These are phyloP conservation scores for Lepilemur ruficaudatus DNA, from an alignment of 2,797 vertebrate genomes.

Conservation along the genomic window DNA sequence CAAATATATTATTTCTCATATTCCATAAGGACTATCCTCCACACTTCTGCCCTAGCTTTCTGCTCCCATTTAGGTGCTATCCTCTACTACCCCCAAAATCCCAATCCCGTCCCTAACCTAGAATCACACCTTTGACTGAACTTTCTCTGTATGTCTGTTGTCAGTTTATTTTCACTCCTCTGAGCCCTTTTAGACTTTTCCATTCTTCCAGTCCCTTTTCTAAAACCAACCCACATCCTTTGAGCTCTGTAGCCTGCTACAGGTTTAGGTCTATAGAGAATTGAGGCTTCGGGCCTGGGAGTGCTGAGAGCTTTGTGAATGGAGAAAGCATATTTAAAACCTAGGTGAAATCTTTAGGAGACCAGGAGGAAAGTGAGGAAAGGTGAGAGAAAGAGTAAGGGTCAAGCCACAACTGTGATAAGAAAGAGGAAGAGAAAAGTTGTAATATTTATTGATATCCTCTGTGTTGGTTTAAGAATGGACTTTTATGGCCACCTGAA, in stretches of 20 bases:
- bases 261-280: not conserved
- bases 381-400: not conserved
- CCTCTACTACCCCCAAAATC: not conserved
- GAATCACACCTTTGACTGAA: not conserved
- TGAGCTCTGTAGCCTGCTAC: not conserved
- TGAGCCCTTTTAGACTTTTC: not conserved
- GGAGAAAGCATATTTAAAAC: not conserved
- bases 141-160: not conserved
- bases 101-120: not conserved
- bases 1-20: not conserved
- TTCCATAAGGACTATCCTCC: not conserved
- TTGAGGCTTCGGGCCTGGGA: not conserved
- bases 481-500: not conserved
- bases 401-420: not conserved
- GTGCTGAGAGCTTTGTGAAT: not conserved
- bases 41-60: not conserved
- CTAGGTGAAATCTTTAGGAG: not conserved
- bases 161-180: not conserved
- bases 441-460: slow-evolving; percentile 1
- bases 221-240: not conserved
- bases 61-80: not conserved
- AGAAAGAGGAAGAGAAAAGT: not conserved
- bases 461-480: not conserved
- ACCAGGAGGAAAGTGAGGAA: not conserved
- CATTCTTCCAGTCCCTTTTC: not conserved